A percentile compares a stretch with the other conserved stretches of the same genome.
phyloP scores from a whole-genome alignment of 1,140 invertebrate genomes.

The Thereuonema tuberculata region DNA sequence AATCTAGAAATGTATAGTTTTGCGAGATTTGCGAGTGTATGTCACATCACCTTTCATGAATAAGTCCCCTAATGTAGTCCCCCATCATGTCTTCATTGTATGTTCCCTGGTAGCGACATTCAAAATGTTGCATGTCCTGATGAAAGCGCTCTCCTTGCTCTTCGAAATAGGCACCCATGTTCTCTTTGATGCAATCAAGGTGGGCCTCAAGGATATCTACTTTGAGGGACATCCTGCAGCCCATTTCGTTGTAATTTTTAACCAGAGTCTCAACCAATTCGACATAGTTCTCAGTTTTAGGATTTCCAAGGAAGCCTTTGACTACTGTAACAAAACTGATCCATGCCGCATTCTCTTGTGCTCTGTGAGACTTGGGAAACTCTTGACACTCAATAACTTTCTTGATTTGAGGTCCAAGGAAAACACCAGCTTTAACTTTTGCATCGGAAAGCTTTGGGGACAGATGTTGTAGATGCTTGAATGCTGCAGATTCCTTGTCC shows the following conservation, averaged over 20 bases:
- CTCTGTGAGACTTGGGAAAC: constrained; percentile 17
- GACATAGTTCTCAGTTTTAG: constrained; percentile 16
- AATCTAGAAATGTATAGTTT: too few species aligned
- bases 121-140: too few species aligned
- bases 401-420: constrained; percentile 22
- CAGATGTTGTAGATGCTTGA: constrained; percentile 15
- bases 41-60: too few species aligned
- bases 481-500: constrained; percentile 12
- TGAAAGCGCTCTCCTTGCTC: too few species aligned
- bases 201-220: constrained; percentile 16
- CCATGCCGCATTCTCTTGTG: constrained; percentile 16
- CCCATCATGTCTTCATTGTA: too few species aligned
- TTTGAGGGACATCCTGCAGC: constrained; percentile 19
- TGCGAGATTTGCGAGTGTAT: too few species aligned
- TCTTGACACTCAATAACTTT: constrained; percentile 20
- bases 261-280: constrained; percentile 14
- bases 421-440: constrained; percentile 14
- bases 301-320: constrained; percentile 14
- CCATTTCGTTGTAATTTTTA: constrained; percentile 16
- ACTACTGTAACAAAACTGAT: constrained; percentile 16
- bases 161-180: too few species aligned
- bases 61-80: constrained; percentile 11
- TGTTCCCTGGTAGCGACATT: too few species aligned
- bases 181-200: constrained; percentile 18
- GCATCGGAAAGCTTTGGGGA: constrained; percentile 18